Conservation (phyloP, 2,797 vertebrate species). For the Intellagama lesueurii region DNA sequence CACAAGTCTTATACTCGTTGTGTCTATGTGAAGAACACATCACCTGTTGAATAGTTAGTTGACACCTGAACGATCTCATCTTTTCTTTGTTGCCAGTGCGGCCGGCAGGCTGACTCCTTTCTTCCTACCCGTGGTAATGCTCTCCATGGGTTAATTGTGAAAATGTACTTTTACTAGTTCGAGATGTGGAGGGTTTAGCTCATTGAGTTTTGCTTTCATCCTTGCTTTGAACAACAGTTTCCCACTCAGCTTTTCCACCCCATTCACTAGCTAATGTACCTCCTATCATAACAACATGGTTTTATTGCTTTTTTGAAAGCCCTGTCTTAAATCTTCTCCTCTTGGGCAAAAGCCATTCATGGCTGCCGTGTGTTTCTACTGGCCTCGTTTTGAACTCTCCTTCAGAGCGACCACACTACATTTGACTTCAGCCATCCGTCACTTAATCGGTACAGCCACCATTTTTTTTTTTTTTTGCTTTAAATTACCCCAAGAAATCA, state of each 20-base stretch:
- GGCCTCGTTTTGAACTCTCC: conserved; percentile 10
- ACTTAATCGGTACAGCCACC: not conserved
- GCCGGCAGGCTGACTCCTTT: no score
- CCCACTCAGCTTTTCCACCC: conserved; percentile 31
- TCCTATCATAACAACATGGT: conserved; percentile 13
- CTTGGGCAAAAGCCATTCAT: conserved; percentile 8
- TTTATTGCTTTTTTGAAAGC: conserved; percentile 1
- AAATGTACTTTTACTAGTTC: not conserved
- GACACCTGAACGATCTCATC: not conserved
- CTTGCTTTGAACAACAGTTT: conserved; percentile 22
- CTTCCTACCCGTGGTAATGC: not conserved
- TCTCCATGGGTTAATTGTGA: conserved; percentile 19
- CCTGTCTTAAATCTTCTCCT: conserved; percentile 28
- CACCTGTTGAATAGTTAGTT: not conserved
- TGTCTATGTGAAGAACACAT: not conserved
- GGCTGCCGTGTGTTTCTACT: not conserved
- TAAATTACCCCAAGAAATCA: not conserved
- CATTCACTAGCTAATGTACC: conserved; percentile 40
- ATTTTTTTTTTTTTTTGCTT: conserved; percentile 3
- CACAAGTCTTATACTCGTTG: not conserved
- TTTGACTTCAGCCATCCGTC: conserved; percentile 10
- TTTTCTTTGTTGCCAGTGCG: not conserved
- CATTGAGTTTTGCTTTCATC: conserved; percentile 8
- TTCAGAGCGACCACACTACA: not conserved
- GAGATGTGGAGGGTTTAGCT: not conserved